Evolutionary conservation across 2,113 vertebrate genomes (phyloP).

Genomic region (Macrotus californicus): DNA sequence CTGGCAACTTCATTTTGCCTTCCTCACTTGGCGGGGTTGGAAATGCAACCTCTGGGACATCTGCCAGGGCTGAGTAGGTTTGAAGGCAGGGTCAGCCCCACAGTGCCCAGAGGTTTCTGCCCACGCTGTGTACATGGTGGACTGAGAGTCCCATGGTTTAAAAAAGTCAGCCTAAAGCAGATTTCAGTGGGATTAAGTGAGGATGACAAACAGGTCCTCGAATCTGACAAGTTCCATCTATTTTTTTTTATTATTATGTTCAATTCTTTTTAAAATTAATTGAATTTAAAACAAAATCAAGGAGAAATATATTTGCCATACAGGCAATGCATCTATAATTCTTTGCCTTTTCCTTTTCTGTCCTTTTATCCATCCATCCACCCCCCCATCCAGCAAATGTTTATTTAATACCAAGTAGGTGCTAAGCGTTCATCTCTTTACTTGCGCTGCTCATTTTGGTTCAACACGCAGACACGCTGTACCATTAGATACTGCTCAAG

Average conservation of each 20-base stretch:
- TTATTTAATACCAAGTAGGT: background rate
- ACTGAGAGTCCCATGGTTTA: background rate
- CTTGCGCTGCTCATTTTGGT: background rate
- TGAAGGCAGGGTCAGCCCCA: background rate
- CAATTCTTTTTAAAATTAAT: background rate
- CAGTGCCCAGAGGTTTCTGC: background rate
- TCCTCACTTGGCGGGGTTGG: constrained; percentile 36
- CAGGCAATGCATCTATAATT: background rate
- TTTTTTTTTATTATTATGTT: background rate
- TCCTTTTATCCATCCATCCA: background rate
- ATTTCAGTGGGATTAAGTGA: background rate
- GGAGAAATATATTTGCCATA: background rate
- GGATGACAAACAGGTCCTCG: background rate
- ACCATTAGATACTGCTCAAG: background rate
- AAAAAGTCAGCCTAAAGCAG: background rate
- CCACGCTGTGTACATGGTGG: background rate
- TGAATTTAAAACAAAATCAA: background rate
- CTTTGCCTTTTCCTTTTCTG: background rate
- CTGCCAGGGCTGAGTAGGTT: constrained; percentile 38
- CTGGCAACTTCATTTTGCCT: constrained; percentile 19
- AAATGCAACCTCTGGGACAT: constrained; percentile 4
- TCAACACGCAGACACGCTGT: background rate
- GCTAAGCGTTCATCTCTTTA: background rate
- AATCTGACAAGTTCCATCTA: background rate
- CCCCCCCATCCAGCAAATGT: background rate